Conservation (phyloP, 2,113 vertebrate genomes). For the Phainopepla nitens region DNA sequence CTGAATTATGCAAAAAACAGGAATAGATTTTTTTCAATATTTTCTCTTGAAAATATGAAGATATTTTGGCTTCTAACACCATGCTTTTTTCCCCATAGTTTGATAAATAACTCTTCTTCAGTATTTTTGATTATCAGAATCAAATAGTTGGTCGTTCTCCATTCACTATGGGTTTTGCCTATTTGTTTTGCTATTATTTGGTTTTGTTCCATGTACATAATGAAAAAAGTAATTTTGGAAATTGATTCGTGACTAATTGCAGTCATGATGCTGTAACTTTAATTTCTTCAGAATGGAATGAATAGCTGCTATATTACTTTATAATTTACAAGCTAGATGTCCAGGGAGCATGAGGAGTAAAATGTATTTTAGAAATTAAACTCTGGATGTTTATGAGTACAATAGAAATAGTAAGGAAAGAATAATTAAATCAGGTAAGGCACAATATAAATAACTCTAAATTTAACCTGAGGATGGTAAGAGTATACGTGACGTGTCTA, state of each 20-base stretch:
- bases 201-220: not conserved
- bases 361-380: not conserved
- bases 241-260: constrained; percentile 9
- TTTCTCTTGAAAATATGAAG: not conserved
- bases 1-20: not conserved
- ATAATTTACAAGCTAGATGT: constrained; percentile 25
- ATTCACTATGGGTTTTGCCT: constrained; percentile 4
- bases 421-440: not conserved
- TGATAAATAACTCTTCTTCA: not conserved
- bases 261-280: not conserved
- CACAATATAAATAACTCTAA: not conserved
- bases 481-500: not conserved
- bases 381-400: not conserved
- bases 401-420: not conserved
- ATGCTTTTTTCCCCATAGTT: not conserved
- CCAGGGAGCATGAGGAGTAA: not conserved
- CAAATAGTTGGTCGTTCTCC: not conserved
- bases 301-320: constrained; percentile 14
- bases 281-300: constrained; percentile 24
- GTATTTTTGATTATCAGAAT: constrained; percentile 38
- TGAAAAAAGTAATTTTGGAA: constrained; percentile 23
- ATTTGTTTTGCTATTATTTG: not conserved
- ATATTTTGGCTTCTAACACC: not conserved
- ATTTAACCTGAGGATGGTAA: not conserved
- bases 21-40: not conserved